Evolutionary conservation across 2,113 vertebrate species (phyloP).

Genomic region (Eurypyga helias): DNA sequence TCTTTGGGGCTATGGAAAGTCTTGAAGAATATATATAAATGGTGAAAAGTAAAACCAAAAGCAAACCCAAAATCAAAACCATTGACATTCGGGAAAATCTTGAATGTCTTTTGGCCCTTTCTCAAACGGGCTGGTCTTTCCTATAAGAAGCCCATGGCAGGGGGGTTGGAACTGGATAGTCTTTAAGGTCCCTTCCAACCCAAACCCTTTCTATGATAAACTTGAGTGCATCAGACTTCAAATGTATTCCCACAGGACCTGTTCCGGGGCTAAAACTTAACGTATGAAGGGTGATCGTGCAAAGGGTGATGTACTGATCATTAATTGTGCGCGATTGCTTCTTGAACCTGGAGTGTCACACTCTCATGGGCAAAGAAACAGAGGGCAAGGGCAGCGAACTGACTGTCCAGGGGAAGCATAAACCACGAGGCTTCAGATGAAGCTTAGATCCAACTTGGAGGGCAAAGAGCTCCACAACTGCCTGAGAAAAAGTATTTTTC

Average conservation of each 20-base stretch:
- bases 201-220: too few relatives aligned
- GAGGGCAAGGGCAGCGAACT: background rate
- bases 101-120: background rate
- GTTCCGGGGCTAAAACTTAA: background rate
- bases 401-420: background rate
- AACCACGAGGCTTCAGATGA: background rate
- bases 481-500: background rate
- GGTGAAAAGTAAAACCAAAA: background rate
- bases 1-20: background rate
- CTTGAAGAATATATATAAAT: accelerated
- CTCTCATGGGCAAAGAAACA: background rate
- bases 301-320: accelerated
- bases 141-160: too few relatives aligned
- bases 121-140: background rate
- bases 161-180: too few relatives aligned
- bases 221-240: background rate
- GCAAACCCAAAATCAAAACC: background rate
- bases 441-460: background rate
- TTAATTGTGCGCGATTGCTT: background rate
- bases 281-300: accelerated
- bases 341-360: too few relatives aligned
- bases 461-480: background rate
- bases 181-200: too few relatives aligned
- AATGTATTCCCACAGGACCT: background rate
- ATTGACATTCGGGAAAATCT: accelerated